phyloP scores from a whole-genome alignment of 2,888 invertebrate genomes.

The Sarcophaga caerulescens region DNA sequence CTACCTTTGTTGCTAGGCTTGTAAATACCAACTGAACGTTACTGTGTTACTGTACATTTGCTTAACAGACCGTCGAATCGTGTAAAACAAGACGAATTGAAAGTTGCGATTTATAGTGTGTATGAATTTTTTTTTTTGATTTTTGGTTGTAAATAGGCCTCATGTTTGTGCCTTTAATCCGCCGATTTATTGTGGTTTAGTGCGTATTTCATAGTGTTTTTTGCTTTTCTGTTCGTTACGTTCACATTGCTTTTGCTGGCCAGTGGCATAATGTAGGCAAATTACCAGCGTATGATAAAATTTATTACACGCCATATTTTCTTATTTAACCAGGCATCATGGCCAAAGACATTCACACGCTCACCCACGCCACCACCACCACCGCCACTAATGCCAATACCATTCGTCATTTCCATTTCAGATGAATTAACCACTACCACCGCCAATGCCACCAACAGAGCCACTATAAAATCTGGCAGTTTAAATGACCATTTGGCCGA shows the following conservation, averaged over 20 bases:
- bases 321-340: slow-evolving; percentile 50
- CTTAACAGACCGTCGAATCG: too few relatives aligned
- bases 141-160: too few relatives aligned
- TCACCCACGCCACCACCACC: slow-evolving; percentile 2
- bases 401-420: background rate
- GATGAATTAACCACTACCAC: background rate
- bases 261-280: slow-evolving; percentile 61
- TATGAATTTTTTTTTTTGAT: too few relatives aligned
- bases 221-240: too few relatives aligned
- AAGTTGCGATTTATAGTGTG: too few relatives aligned
- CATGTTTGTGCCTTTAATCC: too few relatives aligned
- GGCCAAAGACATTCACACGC: background rate
- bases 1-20: too few relatives aligned
- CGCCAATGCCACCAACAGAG: slow-evolving; percentile 6
- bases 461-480: slow-evolving; percentile 49
- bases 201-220: background rate
- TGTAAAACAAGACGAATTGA: too few relatives aligned
- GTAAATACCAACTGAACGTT: too few relatives aligned
- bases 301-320: slow-evolving; percentile 59
- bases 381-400: slow-evolving; percentile 9
- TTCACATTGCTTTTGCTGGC: background rate
- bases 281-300: slow-evolving; percentile 58
- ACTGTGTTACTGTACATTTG: too few relatives aligned
- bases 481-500: slow-evolving; percentile 57
- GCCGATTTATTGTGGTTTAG: too few relatives aligned